A percentile compares a stretch with the other conserved stretches of the same genome.
These are phyloP conservation scores for Microcebus murinus DNA, from an alignment of 2,113 vertebrate genomes.

Conservation along the genomic window DNA sequence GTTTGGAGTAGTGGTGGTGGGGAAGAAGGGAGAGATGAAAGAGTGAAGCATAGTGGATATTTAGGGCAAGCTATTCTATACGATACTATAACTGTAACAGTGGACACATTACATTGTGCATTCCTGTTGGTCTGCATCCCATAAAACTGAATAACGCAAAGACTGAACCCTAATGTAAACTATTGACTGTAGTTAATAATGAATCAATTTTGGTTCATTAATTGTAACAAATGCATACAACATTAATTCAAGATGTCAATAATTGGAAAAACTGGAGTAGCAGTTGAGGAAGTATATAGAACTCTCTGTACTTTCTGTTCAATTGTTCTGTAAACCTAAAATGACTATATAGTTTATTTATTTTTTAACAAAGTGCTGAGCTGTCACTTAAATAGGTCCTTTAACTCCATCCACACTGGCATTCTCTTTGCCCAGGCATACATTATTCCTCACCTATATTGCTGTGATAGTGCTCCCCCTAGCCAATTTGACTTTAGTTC, in stretches of 20 bases:
- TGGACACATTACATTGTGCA: not conserved
- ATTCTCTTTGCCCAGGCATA: not conserved
- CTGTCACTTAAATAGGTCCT: not conserved
- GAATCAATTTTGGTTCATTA: not conserved
- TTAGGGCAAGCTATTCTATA: not conserved
- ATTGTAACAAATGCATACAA: not conserved
- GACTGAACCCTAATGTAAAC: not conserved
- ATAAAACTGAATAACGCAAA: not conserved
- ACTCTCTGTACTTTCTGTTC: not conserved
- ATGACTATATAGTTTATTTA: not conserved
- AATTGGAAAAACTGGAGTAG: not conserved
- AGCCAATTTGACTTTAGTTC: not conserved
- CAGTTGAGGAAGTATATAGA: not conserved
- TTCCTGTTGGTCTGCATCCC: not conserved
- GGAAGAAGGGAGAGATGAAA: not conserved
- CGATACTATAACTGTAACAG: not conserved
- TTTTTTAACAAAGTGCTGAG: not conserved
- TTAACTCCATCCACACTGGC: not conserved
- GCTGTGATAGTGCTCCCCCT: not conserved
- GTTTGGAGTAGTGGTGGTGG: not conserved
- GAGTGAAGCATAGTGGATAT: not conserved
- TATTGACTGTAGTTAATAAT: not conserved
- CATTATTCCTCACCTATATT: rapidly evolving
- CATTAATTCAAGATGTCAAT: not conserved
- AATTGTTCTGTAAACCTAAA: not conserved